Base-by-base conservation (phyloP, 2,113 vertebrate genomes). In the Telmatochromis brachygnathus region DNA sequence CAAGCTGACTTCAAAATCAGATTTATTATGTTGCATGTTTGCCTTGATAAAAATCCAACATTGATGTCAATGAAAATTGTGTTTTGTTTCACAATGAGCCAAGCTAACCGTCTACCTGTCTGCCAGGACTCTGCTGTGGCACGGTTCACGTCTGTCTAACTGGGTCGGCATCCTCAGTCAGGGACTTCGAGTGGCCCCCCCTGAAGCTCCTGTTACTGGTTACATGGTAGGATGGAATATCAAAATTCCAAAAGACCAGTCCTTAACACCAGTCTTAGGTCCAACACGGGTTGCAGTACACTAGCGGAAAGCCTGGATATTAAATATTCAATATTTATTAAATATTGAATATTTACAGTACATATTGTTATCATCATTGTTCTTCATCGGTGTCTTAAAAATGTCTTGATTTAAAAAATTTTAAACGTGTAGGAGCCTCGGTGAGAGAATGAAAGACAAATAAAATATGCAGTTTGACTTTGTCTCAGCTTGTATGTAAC, bases 111-210 rank as follows among this genome's bases (percentile, higher is more conserved):
- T 87, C 21, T 58, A 37, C 85, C 4, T 60, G 65, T 73, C 14
- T 6, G 3, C 39, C 87, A 98, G 98, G 95, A 97, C 94, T 92
- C 92, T 98, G 77, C 89, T 98, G 53, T 98, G 98, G 98, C 98
- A 98, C 5, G 98, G 98, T 2, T 98, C 98, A 70, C 97, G 98
- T 37, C 93, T 98, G 65, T 96, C 97, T 12, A 98, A 98, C 95
- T 98, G 97, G 97, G 96, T 97, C 6, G 96, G 98, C 39, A 98
- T 98, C 91, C 96, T 98, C 88, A 98, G 96, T 88, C 95, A 96
- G 13, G 98, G 98, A 5, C 96, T 98, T 56, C 94, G 96, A 75
- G 95, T 98, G 51, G 97, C 98, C 14, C 98, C 98, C 1, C 96
- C 97, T 1, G 98, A 98, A 92, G 98, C 98, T 37, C 98, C 98